A percentile compares a stretch with the other conserved stretches of the same genome.
These are phyloP conservation scores for Typhlomys cinereus DNA, from an alignment of 2,113 vertebrate genomes.

Conservation along the genomic window DNA sequence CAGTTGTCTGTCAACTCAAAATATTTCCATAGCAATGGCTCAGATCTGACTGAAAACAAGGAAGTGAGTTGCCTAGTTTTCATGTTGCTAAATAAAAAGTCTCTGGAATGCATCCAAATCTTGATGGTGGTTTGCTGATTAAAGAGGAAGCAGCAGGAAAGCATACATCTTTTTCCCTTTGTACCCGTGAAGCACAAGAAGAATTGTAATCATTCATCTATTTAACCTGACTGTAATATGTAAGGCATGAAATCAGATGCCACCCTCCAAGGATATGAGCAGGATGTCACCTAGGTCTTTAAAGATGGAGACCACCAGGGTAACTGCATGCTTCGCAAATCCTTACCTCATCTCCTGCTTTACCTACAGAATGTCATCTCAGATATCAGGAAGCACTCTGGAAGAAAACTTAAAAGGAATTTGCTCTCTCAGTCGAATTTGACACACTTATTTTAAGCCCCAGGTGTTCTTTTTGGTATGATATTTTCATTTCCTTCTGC, in stretches of 20 bases:
- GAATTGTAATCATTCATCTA: not conserved
- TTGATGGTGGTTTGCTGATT: not conserved
- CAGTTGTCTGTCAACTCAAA: constrained; percentile 38
- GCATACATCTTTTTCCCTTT: not conserved
- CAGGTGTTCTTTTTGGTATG: constrained; percentile 50
- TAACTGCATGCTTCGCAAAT: not conserved
- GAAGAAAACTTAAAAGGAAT: not conserved
- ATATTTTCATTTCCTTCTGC: constrained; percentile 65
- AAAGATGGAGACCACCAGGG: not conserved
- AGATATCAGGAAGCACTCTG: not conserved
- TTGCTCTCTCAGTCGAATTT: constrained; percentile 18
- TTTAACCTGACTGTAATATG: not conserved
- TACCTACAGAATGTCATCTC: not conserved
- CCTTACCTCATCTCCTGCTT: not conserved
- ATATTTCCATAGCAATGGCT: constrained; percentile 60
- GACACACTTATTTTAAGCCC: constrained; percentile 55
- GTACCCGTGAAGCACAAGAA: not conserved
- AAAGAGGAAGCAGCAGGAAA: not conserved
- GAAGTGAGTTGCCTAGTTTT: constrained; percentile 63
- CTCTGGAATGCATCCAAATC: constrained; percentile 25
- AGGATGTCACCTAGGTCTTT: not conserved
- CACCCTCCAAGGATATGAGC: not conserved
- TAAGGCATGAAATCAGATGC: not conserved
- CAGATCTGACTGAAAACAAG: constrained; percentile 39
- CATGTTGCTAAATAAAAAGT: constrained; percentile 61